Evolutionary conservation across 2,113 vertebrate species (phyloP), one percentile per base, ranked within the genome.

Genomic region (Lampris incognitus): DNA sequence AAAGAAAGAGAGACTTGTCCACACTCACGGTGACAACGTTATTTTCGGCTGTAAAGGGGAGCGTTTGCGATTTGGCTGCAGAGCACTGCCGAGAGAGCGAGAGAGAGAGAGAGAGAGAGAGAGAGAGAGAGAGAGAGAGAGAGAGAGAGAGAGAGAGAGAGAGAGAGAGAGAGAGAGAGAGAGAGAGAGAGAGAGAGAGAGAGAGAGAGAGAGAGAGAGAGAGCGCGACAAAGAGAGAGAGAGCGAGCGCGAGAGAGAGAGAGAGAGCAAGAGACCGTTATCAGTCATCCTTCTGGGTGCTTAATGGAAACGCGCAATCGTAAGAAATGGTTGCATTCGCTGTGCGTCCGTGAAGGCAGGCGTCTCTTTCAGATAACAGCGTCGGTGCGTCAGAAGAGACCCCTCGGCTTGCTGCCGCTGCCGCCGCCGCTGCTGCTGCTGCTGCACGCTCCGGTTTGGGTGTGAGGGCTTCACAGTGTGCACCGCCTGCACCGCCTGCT

Each of bases 291-390:
- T 79, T 73, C 55, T 78, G 65, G 62, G 80, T 84, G 88, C 94
- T 95, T 95, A 77, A 95, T 95, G 95, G 95, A 92, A 95, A 92
- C 94, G 89, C 92, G 69, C 78, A 85, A 73, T 92, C 86, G 87
- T 85, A 87, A 91, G 84, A 94, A 85, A 89, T 94, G 94, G 92
- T 92, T 91, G 91, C 92, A 89, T 87, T 85, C 82, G 85, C 87
- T 89, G 88, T 82, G 67, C 52, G 46, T 87, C 85, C 83, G 78
- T 86, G 90, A 93, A 36, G 69, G 85, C 90, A 81, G 71, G 64
- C 84, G 87, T 89, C 84, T 71, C 73, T 84, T 79, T 71, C 80
- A 78, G 86, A 91, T 24, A 24, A 24, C 24, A 24, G 24, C 83
- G 82, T 91, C 91, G 82, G 89, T 73, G 79, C 86, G 90, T 89